phyloP scores from a whole-genome alignment of 1,140 invertebrate genomes.

The Pentalonia nigronervosa region DNA sequence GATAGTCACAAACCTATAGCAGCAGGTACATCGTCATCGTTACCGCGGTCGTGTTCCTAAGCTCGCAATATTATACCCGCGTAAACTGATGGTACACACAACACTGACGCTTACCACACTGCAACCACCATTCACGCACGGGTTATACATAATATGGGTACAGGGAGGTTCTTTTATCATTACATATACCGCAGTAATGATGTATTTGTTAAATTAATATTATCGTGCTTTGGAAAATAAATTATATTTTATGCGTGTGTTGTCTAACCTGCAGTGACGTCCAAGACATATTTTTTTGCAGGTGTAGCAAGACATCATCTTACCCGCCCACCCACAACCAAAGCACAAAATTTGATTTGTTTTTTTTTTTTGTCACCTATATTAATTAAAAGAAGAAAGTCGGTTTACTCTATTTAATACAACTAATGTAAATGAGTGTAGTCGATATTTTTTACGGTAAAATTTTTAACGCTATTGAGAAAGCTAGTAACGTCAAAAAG shows the following conservation, averaged over 20 bases:
- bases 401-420: too few species aligned
- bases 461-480: too few species aligned
- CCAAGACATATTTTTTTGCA: too few species aligned
- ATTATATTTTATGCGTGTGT: neutral
- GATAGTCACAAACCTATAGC: neutral
- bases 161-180: neutral
- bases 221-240: neutral
- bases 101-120: neutral
- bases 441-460: too few species aligned
- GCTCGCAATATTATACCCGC: neutral
- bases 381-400: too few species aligned
- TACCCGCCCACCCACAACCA: too few species aligned
- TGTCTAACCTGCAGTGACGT: neutral
- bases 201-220: neutral
- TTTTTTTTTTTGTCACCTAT: too few species aligned
- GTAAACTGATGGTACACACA: neutral
- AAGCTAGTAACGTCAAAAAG: too few species aligned
- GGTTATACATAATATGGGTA: neutral
- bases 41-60: neutral
- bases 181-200: too few species aligned
- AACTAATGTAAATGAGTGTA: too few species aligned
- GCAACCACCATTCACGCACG: neutral
- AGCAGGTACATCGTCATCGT: neutral
- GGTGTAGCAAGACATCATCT: too few species aligned
- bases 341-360: too few species aligned